A percentile compares a stretch with the other conserved stretches of the same genome.
Evolutionary conservation across 2,797 vertebrate species (phyloP).

Genomic region (Eospalax fontanierii): DNA sequence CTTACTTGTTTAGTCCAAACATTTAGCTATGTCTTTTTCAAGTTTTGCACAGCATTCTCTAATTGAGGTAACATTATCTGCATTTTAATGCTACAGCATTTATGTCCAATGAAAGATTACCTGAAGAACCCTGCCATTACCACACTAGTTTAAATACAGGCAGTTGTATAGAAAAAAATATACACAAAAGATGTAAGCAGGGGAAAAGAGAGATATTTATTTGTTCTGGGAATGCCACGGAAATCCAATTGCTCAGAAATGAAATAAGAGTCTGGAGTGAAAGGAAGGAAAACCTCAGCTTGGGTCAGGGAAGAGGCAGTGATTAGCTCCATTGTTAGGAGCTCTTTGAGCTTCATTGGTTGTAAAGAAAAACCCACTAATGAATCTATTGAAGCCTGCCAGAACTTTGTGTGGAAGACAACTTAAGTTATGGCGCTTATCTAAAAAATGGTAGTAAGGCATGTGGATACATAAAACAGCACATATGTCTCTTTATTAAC

Average conservation of each 20-base stretch:
- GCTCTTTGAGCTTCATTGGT: conserved; percentile 94
- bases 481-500: conserved; percentile 88
- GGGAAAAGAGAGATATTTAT: conserved; percentile 87
- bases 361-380: conserved; percentile 95
- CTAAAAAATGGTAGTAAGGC: conserved; percentile 89
- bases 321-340: conserved; percentile 96
- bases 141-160: conserved; percentile 80
- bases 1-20: conserved; percentile 88
- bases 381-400: conserved; percentile 95
- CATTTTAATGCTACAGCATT: conserved; percentile 87
- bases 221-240: conserved; percentile 85
- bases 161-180: conserved; percentile 81
- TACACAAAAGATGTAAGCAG: conserved; percentile 83
- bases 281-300: conserved; percentile 84
- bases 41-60: conserved; percentile 84
- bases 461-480: conserved; percentile 91
- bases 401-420: conserved; percentile 95
- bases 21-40: conserved; percentile 87
- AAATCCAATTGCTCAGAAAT: conserved; percentile 87
- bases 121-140: conserved; percentile 85
- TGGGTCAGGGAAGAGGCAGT: conserved; percentile 90
- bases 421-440: conserved; percentile 94
- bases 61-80: conserved; percentile 87
- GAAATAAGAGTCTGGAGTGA: conserved; percentile 85
- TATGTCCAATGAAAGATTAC: conserved; percentile 85